Conservation (phyloP, 2,113 vertebrate genomes). For the Rhinolophus sinicus region DNA sequence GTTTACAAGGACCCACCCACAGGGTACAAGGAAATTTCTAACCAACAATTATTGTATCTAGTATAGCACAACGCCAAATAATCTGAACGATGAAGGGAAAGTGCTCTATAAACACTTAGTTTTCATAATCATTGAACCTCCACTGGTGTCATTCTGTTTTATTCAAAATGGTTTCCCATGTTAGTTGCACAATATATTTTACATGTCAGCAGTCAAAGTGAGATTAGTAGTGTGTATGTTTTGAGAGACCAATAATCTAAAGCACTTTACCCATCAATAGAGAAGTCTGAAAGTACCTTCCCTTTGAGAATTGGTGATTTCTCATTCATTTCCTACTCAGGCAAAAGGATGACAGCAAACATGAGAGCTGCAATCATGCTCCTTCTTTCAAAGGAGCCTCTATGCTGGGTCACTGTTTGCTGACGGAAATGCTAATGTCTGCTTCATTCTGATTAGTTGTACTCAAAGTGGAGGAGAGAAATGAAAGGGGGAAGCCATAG, state of each 20-base stretch:
- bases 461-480: slow-evolving; percentile 24
- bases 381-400: neutral
- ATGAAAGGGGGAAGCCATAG: slow-evolving; percentile 32
- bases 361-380: neutral
- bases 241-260: slow-evolving; percentile 13
- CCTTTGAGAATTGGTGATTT: neutral
- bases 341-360: neutral
- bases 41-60: neutral
- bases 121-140: neutral
- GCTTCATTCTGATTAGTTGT: slow-evolving; percentile 26
- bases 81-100: neutral
- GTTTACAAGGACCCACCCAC: neutral
- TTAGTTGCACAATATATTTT: neutral
- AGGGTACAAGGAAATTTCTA: neutral
- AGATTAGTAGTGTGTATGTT: neutral
- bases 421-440: neutral
- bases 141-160: neutral
- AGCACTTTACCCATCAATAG: slow-evolving; percentile 34
- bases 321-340: slow-evolving; percentile 20
- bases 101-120: neutral
- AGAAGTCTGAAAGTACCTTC: slow-evolving; percentile 22
- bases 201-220: neutral
- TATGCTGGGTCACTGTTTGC: neutral
- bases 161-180: neutral
- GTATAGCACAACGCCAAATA: neutral